Conservation (phyloP, 2,113 vertebrate species). For the Vireo altiloquus region DNA sequence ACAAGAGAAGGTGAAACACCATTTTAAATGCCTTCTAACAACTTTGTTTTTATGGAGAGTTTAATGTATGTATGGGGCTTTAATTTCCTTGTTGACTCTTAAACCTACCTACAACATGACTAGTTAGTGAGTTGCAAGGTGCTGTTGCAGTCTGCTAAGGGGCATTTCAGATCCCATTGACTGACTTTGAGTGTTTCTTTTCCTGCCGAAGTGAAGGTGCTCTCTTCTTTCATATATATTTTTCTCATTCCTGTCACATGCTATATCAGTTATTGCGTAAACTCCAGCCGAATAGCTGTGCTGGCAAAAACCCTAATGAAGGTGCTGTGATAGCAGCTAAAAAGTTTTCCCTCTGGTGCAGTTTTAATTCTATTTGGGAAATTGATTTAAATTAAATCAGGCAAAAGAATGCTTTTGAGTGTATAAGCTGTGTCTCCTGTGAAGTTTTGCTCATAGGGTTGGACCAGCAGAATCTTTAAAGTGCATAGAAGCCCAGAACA, state of each 20-base stretch:
- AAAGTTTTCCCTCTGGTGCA: conserved; percentile 53
- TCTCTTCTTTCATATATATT: background rate
- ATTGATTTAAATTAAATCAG: conserved; percentile 52
- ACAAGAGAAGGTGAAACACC: background rate
- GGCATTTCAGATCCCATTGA: background rate
- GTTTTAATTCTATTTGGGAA: conserved; percentile 53
- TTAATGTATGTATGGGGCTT: background rate
- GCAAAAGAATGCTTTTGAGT: conserved; percentile 49
- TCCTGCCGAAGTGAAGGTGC: background rate
- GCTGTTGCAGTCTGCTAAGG: background rate
- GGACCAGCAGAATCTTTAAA: conserved; percentile 1
- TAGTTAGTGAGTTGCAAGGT: background rate
- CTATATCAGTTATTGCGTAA: background rate
- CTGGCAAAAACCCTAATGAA: conserved; percentile 49
- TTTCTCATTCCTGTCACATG: background rate
- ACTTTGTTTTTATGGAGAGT: background rate
- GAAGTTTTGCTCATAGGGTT: conserved; percentile 26
- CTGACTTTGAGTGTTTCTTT: background rate
- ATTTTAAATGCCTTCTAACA: background rate
- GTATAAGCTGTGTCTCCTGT: conserved; percentile 5
- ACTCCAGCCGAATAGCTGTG: background rate
- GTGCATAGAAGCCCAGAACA: background rate
- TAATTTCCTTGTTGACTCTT: background rate
- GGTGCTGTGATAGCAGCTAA: conserved; percentile 34
- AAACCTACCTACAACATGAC: background rate